Base-by-base conservation (phyloP, 92 coral and sea anemone genomes). In the Zoanthus sociatus region DNA sequence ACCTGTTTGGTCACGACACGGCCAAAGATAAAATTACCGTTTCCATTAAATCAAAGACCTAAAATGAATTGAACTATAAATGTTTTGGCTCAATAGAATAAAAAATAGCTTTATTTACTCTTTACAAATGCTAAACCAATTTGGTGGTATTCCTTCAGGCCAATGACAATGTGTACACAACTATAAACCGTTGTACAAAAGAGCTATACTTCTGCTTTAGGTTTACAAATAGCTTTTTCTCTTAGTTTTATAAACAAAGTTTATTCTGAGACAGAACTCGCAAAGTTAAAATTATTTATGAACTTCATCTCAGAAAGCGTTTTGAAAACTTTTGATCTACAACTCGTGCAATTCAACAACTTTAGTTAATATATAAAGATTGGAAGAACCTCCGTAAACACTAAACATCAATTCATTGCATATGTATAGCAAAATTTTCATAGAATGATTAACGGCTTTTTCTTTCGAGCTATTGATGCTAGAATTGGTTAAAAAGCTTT, bases 1-100 rank as follows among this genome's bases (percentile, higher is more conserved):
- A 81, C 70, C 85, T 81, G 85, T 66, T 53, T 17, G 46, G 26
- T 42, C 69, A 45, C 20, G 56, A 81, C 71, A 45, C 60, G 53
- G 26, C 18, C 45, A 81, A 26, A 81, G 18, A 13, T 14, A 46
- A 64, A 48, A 45, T 18, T 81, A 81, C 64, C 66, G 74, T 47
- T 66, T 68, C 71, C 73, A 64, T 79, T 81, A 44, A 47, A 66
- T 63, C 73, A 48, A 64, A n/a, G 20, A 20, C 4, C 61, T 14
- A 47, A 67, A 67, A 67, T 67, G 72, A 67, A 67, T 20, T 63
- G 20, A 67, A 67, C 33, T 67, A 67, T 67, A 67, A 67, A 67
- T 67, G 37, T 67, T 67, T 67, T 67, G 37, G 33, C 37, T 67
- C 72, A 18, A 67, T 67, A 10, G 66, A 58, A 58, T 58, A 58